phyloP scores from a whole-genome alignment of 2,113 vertebrate species.

The Damaliscus lunatus region DNA sequence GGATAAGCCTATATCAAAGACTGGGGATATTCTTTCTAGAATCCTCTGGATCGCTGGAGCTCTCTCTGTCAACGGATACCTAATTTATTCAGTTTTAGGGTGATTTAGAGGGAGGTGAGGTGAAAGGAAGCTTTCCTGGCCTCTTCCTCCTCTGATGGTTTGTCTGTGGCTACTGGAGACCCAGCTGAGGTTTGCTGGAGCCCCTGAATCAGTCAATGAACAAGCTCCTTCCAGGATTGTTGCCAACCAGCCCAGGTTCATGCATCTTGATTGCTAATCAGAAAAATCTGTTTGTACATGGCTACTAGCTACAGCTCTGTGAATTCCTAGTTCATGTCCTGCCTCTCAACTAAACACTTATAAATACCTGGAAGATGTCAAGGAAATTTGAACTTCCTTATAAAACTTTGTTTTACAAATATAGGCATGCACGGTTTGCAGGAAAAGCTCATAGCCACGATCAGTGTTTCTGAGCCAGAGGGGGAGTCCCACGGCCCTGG shows the following conservation, averaged over 20 bases:
- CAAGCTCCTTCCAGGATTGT: neutral
- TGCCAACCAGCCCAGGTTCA: neutral
- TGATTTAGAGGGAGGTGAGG: neutral
- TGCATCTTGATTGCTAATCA: constrained; percentile 4
- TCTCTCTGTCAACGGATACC: neutral
- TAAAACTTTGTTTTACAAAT: neutral
- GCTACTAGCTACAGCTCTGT: neutral
- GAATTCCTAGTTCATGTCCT: neutral
- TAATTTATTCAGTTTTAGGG: constrained; percentile 10
- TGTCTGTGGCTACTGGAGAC: neutral
- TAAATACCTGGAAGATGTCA: neutral
- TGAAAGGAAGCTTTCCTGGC: neutral
- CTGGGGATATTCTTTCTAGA: neutral
- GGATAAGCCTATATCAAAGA: neutral
- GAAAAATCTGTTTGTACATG: neutral
- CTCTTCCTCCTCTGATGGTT: neutral
- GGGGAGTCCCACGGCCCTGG: neutral
- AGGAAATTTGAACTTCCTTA: neutral
- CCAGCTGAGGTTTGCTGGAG: neutral
- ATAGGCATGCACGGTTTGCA: neutral
- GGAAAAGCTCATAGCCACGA: neutral
- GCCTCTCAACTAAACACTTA: neutral
- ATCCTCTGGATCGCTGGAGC: neutral
- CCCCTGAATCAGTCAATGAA: neutral
- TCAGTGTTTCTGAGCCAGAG: neutral